phyloP scores from a whole-genome alignment of 1,140 invertebrate species.

The Platyura marginata region DNA sequence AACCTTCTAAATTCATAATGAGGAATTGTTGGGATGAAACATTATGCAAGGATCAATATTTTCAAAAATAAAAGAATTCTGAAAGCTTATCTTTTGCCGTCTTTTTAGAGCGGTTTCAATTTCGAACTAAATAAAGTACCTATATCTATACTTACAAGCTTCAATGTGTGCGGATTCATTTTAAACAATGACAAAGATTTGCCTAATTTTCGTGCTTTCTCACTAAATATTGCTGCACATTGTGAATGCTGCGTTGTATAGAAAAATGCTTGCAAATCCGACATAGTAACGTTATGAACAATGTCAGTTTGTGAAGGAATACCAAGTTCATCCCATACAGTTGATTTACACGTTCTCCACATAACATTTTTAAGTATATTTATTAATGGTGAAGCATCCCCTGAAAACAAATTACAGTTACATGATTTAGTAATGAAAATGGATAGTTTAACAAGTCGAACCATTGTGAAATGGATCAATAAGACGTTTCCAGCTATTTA shows the following conservation, averaged over 20 bases:
- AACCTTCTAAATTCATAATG: no score
- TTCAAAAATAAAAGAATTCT: no score
- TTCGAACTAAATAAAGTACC: no score
- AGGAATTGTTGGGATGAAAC: no score
- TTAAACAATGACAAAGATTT: neutral
- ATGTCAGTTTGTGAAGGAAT: constrained; percentile 28
- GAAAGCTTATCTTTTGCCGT: no score
- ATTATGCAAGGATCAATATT: no score
- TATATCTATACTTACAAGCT: no score
- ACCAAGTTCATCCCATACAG: constrained; percentile 37
- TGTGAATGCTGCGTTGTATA: constrained; percentile 27
- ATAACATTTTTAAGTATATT: constrained; percentile 38
- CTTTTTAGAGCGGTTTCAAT: no score
- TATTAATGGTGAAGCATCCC: constrained; percentile 27
- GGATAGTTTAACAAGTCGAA: no score
- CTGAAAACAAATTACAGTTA: constrained; percentile 30
- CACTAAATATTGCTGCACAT: constrained; percentile 5
- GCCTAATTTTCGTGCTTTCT: neutral
- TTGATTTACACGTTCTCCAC: constrained; percentile 44
- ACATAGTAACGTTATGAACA: constrained; percentile 27
- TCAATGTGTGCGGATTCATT: constrained; percentile 6
- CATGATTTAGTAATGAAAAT: no score
- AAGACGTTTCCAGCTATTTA: constrained; percentile 31
- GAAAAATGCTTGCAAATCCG: constrained; percentile 31
- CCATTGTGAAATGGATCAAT: no score